A percentile compares a stretch with the other conserved stretches of the same genome.
phyloP scores from a whole-genome alignment of 2,797 vertebrate species.

The Sarcophilus harrisii region DNA sequence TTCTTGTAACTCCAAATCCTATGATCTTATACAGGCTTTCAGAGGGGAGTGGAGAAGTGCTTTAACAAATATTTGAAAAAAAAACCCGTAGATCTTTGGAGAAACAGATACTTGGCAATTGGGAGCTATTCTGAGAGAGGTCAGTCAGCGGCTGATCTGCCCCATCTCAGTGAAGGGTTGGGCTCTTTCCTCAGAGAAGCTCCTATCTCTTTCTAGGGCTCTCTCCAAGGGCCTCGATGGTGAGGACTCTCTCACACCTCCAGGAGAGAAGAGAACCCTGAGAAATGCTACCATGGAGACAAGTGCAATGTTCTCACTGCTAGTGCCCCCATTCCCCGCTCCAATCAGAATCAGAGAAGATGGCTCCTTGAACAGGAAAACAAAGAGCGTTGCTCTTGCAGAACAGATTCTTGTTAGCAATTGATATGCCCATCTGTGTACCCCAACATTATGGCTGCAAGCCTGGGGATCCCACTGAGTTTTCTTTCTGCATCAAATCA shows the following conservation, averaged over 20 bases:
- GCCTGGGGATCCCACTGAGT: accelerated
- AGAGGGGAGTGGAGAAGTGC: background rate
- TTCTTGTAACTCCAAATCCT: background rate
- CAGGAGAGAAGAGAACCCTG: background rate
- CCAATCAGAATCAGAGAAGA: background rate
- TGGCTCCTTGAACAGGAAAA: conserved; percentile 24
- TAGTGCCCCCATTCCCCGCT: background rate
- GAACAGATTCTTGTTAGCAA: conserved; percentile 71
- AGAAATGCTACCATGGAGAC: background rate
- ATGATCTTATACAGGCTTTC: background rate
- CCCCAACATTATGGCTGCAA: background rate
- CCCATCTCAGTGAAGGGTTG: background rate
- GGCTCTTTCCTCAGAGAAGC: background rate
- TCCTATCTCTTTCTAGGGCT: background rate
- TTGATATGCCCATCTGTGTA: conserved; percentile 20
- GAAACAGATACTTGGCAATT: background rate
- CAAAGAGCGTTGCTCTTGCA: conserved; percentile 67
- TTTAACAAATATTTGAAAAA: background rate
- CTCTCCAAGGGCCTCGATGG: background rate
- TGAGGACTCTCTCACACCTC: background rate
- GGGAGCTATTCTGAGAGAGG: background rate
- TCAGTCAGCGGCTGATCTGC: background rate
- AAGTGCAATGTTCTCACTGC: background rate
- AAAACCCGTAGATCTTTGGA: background rate
- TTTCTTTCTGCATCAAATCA: accelerated